Evolutionary conservation across 1,140 invertebrate species (phyloP).

Genomic region (Lanistes nyassanus): DNA sequence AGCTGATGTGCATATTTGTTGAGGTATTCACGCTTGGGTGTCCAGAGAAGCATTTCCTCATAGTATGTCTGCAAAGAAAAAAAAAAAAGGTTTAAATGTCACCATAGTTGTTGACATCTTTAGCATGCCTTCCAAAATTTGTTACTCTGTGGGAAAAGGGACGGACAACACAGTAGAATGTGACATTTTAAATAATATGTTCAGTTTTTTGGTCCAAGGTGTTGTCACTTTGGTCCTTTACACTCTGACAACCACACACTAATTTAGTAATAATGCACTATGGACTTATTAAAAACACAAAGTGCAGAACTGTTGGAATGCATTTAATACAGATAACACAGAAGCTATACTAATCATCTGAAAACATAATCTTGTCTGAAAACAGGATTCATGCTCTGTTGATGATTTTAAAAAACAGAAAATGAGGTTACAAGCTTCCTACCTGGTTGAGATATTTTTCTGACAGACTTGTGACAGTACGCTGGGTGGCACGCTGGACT

Average conservation of each 20-base stretch:
- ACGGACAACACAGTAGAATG: neutral
- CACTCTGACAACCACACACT: no score
- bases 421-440: slow-evolving; percentile 15
- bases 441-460: slow-evolving; percentile 66
- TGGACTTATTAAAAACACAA: no score
- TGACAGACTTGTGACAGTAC: slow-evolving; percentile 49
- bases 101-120: neutral
- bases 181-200: neutral
- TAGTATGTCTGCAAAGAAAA: slow-evolving; percentile 74
- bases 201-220: neutral
- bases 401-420: neutral
- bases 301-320: no score
- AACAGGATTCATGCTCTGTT: neutral
- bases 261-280: no score
- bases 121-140: neutral
- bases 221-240: neutral
- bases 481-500: slow-evolving; percentile 70
- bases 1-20: slow-evolving; percentile 82
- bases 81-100: neutral
- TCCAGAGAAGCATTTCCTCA: slow-evolving; percentile 78
- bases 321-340: no score
- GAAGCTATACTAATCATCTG: no score
- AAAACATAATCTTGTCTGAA: neutral
- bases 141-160: neutral
- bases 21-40: slow-evolving; percentile 78